Evolutionary conservation across 2,113 vertebrate species (phyloP), one percentile per base, ranked within the genome.

Genomic region (Myrmophylax atrothorax): DNA sequence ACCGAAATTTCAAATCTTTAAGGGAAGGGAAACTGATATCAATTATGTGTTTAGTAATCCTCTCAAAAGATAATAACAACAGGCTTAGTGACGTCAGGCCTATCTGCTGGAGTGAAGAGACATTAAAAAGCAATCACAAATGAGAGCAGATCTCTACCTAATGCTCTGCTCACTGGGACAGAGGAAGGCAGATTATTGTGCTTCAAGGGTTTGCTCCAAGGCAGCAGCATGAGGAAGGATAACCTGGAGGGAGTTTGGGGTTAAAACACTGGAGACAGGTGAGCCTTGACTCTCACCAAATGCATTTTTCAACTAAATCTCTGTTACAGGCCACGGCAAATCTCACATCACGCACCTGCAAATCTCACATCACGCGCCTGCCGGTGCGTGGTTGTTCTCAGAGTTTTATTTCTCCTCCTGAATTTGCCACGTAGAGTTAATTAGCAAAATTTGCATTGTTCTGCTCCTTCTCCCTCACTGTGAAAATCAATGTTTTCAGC

Each of bases 51-150:
- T 94, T 73, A 84, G 49, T 78, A 96, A 97, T 96, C 88, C 76
- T 92, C 83, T 95, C 52, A 82, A 94, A 94, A 87, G 59, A 68
- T 77, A 87, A 75, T 64, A 88, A 79, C 82, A 59, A 33, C 79
- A 63, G 72, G 63, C 78, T 94, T 94, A 47, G n/a, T 96, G 91
- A 96, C 33, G 67, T 96, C 94, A 94, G 87, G 72, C 70, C 59
- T 95, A 29, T 69, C 70, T 87, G 87, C 87, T 82, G 55, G 10
- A 33, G 87, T 44, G 87, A 90, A 95, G 86, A 94, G 63, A 81
- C 87, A 94, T 95, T 93, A 95, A 96, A 90, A 96, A 96, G 64
- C 82, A 93, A 95, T 96, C 87, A 88, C 46, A 69, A 81, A 84
- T 72, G 50, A 86, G 87, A 92, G 42, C 87, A 94, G 92, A 93